phyloP scores from a whole-genome alignment of 2,888 invertebrate genomes.

The Caradrina clavipalpis region DNA sequence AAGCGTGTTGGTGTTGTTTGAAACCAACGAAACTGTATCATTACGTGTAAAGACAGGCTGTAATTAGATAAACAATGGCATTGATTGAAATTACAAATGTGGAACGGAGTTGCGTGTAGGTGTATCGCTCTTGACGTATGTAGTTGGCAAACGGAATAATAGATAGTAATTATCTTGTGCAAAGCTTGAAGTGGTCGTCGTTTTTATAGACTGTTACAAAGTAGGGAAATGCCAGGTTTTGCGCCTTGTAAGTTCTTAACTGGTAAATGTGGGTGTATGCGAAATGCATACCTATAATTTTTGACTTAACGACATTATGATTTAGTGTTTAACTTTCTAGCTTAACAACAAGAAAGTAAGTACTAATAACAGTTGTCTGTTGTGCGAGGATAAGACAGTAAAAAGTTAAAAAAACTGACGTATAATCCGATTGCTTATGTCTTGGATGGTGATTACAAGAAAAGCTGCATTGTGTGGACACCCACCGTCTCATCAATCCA shows the following conservation, averaged over 20 bases:
- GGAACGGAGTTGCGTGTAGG: conserved; percentile 77
- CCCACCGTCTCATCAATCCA: neutral
- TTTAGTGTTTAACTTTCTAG: conserved; percentile 49
- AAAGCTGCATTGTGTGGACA: neutral
- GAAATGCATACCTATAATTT: conserved; percentile 35
- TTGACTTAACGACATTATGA: conserved; percentile 31
- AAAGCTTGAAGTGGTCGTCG: conserved; percentile 46
- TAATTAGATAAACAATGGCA: conserved; percentile 83
- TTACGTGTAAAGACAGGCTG: conserved; percentile 73
- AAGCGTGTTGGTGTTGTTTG: conserved; percentile 73
- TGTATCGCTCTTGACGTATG: conserved; percentile 49
- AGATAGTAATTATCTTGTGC: conserved; percentile 57
- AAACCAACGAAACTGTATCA: conserved; percentile 73
- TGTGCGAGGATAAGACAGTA: neutral
- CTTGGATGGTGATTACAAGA: neutral
- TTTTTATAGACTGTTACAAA: conserved; percentile 55
- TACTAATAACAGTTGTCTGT: conserved; percentile 5
- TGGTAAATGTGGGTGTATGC: conserved; percentile 38
- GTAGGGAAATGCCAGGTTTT: conserved; percentile 47
- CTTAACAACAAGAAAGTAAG: conserved; percentile 18
- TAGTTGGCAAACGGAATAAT: conserved; percentile 61
- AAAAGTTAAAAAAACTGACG: conserved; percentile 3
- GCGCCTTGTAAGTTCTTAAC: conserved; percentile 34
- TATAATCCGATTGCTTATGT: conserved; percentile 16
- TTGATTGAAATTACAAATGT: conserved; percentile 79